Base-by-base conservation (phyloP, 2,797 vertebrate species). In the Falco rusticolus region DNA sequence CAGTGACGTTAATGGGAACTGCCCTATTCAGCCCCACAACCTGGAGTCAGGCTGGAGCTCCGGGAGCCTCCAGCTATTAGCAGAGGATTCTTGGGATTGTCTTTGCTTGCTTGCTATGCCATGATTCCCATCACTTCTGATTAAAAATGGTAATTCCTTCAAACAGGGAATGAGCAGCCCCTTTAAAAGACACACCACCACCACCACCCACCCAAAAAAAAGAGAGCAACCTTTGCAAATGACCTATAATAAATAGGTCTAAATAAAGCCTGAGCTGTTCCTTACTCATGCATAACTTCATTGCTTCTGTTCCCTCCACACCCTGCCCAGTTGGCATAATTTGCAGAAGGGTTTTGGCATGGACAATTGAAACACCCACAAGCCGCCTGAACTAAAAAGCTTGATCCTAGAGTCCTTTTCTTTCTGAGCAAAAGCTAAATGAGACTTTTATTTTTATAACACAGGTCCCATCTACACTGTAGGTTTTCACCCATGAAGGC, bases 201-300 rank as follows among this genome's bases (percentile, higher is more conserved):
- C 7, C 7, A 0, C 4, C 1, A 7, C 1, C 8, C 6, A 4
- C 13, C 4, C 11, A 28, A 64, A 61, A 66, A 75, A 8, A 31
- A n/a, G 37, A 81, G 37, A 70, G 17, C 25, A 29, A 43, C 57
- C 51, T 86, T 51, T 63, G 63, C 70, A 64, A 94, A 87, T 93
- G 84, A 79, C 59, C 94, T 79, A 50, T 87, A 92, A 94, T 84
- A 47, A 92, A 94, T 84, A 47, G 34, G 6, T 75, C 65, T 92
- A 87, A 95, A 96, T 83, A 93, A 95, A 96, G 90, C 80, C 59
- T 72, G 88, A 88, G 87, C 79, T 93, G 76, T 76, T 95, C 90
- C 84, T 95, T 95, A 93, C 78, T 94, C 95, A 93, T 34, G 87
- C 93, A 89, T 92, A 91, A 93, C 90, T 96, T 92, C 90, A 86